Base-by-base conservation (phyloP, 1,140 invertebrate genomes). In the Drosophila repleta region DNA sequence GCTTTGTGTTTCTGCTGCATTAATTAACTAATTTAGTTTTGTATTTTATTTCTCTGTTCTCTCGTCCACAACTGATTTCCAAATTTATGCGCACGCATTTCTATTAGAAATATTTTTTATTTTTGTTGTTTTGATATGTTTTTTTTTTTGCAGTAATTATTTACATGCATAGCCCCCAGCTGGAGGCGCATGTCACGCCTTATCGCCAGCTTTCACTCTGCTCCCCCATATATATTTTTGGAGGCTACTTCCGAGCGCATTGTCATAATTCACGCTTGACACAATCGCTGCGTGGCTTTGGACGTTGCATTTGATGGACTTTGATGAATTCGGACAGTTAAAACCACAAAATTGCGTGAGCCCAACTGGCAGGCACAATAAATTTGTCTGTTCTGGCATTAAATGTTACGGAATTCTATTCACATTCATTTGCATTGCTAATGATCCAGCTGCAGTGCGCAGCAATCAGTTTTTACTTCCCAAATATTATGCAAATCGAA, bases 11-110 rank as follows among this genome's bases (percentile, higher is more conserved):
- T 62, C 53, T 53, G 67, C 68, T 76, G 78, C 82, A 87, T 87
- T 87, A 82, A 87, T 87, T 87, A 87, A 82, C 82, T 82, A 87
- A 87, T 87, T 87, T 87, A 76, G 76, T 82, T 87, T 87, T 65
- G 69, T 39, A 43, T 70, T 74, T 74, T 74, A 72, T 76, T 76
- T 76, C 69, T 48, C 53, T 69, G 64, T 72, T 84, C 64, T 84
- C 56, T 37, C 53, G 62, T 65, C 17, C 39, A 55, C 24, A 60
- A 67, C 39, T 67, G 45, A 35, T 65, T 57, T 57, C 37, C 46
- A 85, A 77, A 84, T 71, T 68, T 80, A 84, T 84, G 81, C 73
- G 74, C 57, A 63, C 52, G 64, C 43, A 49, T 46, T 48, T 26
- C 35, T 4, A n/a, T 41, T 49, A 0, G 29, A 29, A 8, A 29